A percentile compares a stretch with the other conserved stretches of the same genome.
phyloP scores from a whole-genome alignment of 2,888 invertebrate genomes.

The Leucoma salicis region DNA sequence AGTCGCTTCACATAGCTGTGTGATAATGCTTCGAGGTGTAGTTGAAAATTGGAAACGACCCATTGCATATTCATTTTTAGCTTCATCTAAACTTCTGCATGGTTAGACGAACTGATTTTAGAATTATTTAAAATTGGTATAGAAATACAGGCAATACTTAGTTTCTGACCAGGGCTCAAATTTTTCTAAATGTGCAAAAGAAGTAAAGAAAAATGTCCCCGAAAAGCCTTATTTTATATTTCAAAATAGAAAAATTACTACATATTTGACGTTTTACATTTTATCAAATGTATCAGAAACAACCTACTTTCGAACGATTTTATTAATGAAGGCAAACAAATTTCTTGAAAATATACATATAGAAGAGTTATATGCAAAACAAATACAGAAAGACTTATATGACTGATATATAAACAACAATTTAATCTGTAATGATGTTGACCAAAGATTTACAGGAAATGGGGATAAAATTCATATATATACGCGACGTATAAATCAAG shows the following conservation, averaged over 20 bases:
- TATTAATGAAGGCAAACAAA: not conserved
- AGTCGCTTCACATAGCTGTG: conserved; percentile 10
- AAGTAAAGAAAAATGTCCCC: conserved; percentile 19
- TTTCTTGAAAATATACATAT: not conserved
- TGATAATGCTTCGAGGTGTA: conserved; percentile 29
- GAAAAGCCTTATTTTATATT: conserved; percentile 27
- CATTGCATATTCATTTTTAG: conserved; percentile 27
- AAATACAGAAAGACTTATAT: no score
- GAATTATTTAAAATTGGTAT: conserved; percentile 22
- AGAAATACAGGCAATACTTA: conserved; percentile 29
- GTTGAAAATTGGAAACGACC: conserved; percentile 32
- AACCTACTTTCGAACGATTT: conserved; percentile 14
- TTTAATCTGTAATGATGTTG: not conserved
- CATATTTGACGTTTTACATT: conserved; percentile 30
- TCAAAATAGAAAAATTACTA: conserved; percentile 15
- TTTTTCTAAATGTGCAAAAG: conserved; percentile 31
- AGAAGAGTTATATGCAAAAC: no score
- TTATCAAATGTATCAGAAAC: conserved; percentile 22
- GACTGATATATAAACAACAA: no score
- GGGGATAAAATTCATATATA: no score
- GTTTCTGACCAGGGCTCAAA: conserved; percentile 32
- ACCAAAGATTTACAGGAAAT: not conserved
- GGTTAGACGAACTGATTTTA: conserved; percentile 27
- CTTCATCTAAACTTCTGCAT: conserved; percentile 21
- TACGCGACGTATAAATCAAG: no score